Conservation (phyloP, 2,888 invertebrate species). For the Nymphalis urticae region DNA sequence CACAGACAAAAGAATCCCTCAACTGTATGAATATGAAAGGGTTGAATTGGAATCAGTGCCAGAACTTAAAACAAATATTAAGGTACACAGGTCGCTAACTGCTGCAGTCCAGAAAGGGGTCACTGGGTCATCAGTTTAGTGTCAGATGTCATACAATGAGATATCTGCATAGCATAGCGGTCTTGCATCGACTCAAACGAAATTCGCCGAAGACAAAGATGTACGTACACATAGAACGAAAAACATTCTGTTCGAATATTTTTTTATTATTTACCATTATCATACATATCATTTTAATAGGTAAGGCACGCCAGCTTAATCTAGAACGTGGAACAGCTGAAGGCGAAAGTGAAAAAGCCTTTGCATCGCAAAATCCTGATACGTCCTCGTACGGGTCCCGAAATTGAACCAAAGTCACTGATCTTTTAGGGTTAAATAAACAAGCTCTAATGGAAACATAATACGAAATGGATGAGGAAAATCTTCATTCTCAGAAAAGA, state of each 20-base stretch:
- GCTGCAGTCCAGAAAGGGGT: conserved; percentile 76
- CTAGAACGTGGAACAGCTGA: conserved; percentile 53
- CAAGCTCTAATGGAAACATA: conserved; percentile 71
- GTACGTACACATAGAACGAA: conserved; percentile 6
- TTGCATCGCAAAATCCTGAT: conserved; percentile 62
- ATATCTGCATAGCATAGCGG: conserved; percentile 70
- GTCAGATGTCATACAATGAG: conserved; percentile 73
- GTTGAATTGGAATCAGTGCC: conserved; percentile 66
- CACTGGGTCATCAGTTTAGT: conserved; percentile 71
- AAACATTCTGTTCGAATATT: conserved; percentile 17
- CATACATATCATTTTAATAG: conserved; percentile 43
- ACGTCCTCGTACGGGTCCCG: conserved; percentile 48
- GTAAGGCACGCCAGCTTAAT: conserved; percentile 52
- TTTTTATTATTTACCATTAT: conserved; percentile 46
- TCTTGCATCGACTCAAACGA: conserved; percentile 56
- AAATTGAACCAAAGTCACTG: conserved; percentile 52
- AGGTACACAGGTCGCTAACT: conserved; percentile 64
- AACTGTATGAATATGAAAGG: conserved; percentile 63
- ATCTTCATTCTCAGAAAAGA: conserved; percentile 61
- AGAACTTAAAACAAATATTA: conserved; percentile 72
- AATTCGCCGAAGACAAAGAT: conserved; percentile 47
- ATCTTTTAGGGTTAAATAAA: conserved; percentile 67
- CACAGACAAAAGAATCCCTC: conserved; percentile 36
- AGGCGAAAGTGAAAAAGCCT: conserved; percentile 62
- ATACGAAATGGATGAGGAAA: conserved; percentile 57